phyloP scores from a whole-genome alignment of 37 sponge, comb jelly and placozoan species.

The Beroe forskalii region DNA sequence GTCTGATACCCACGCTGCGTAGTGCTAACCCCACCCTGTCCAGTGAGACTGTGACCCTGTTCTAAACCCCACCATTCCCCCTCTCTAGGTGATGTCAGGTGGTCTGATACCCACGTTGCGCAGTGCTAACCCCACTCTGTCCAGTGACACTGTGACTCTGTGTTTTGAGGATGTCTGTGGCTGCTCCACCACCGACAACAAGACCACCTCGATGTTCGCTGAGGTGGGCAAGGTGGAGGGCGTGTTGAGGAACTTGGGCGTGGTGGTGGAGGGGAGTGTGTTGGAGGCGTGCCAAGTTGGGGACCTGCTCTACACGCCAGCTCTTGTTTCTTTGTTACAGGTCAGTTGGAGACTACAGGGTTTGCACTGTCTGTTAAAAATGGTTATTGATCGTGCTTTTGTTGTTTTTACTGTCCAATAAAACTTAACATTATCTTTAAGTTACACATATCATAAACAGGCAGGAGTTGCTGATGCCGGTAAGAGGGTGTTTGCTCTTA shows the following conservation, averaged over 20 bases:
- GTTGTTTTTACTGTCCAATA: too few relatives aligned
- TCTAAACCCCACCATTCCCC: not conserved
- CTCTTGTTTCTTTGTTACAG: not conserved
- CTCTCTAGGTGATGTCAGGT: not conserved
- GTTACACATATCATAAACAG: too few relatives aligned
- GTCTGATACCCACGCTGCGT: too few relatives aligned
- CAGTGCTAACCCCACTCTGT: not conserved
- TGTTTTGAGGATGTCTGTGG: conserved; percentile 17
- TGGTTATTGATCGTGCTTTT: too few relatives aligned
- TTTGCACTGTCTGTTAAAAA: too few relatives aligned
- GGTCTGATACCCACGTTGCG: not conserved
- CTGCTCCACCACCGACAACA: conserved; percentile 22
- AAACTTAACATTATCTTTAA: too few relatives aligned
- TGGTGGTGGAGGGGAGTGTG: not conserved
- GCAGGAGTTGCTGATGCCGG: too few relatives aligned
- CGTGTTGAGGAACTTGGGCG: not conserved
- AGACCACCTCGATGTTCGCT: not conserved
- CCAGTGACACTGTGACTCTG: not conserved
- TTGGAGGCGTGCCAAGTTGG: not conserved
- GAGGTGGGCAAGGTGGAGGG: not conserved
- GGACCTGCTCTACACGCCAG: not conserved
- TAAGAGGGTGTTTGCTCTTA: conserved; percentile 33
- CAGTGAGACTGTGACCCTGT: too few relatives aligned
- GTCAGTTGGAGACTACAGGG: not conserved
- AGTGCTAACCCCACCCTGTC: too few relatives aligned